phyloP scores from a whole-genome alignment of 1,140 invertebrate genomes.

The Delia radicum region DNA sequence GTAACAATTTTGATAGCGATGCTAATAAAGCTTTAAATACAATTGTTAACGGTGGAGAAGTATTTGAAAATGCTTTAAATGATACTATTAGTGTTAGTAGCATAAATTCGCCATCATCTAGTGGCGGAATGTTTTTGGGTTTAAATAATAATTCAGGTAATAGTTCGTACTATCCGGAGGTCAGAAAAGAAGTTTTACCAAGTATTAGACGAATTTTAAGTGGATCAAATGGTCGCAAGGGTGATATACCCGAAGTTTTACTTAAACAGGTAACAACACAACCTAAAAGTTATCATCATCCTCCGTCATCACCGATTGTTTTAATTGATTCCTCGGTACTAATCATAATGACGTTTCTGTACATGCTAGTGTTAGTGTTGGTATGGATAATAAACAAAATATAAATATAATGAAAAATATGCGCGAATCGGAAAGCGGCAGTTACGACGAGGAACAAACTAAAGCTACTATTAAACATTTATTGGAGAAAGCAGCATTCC shows the following conservation, averaged over 20 bases:
- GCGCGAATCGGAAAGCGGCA: neutral
- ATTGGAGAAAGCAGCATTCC: neutral
- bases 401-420: constrained; percentile 46
- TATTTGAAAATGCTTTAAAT: neutral
- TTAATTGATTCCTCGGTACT: constrained; percentile 31
- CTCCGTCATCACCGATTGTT: constrained; percentile 43
- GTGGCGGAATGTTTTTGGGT: constrained; percentile 13
- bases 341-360: constrained; percentile 25
- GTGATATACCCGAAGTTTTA: constrained; percentile 74
- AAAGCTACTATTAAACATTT: neutral
- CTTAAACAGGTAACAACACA: constrained; percentile 67
- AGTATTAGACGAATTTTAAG: constrained; percentile 78
- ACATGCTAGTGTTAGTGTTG: constrained; percentile 26
- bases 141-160: neutral
- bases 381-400: constrained; percentile 31
- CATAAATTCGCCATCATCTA: neutral
- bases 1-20: constrained; percentile 29
- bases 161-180: constrained; percentile 36
- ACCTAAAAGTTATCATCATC: constrained; percentile 40
- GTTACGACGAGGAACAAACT: neutral
- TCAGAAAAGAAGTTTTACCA: constrained; percentile 62
- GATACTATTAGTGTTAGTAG: too few species aligned
- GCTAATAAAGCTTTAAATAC: constrained; percentile 73
- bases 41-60: constrained; percentile 54
- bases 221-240: constrained; percentile 76